Evolutionary conservation across 2,888 invertebrate species (phyloP), one percentile per base, ranked within the genome.

Genomic region (Phalangium opilio): DNA sequence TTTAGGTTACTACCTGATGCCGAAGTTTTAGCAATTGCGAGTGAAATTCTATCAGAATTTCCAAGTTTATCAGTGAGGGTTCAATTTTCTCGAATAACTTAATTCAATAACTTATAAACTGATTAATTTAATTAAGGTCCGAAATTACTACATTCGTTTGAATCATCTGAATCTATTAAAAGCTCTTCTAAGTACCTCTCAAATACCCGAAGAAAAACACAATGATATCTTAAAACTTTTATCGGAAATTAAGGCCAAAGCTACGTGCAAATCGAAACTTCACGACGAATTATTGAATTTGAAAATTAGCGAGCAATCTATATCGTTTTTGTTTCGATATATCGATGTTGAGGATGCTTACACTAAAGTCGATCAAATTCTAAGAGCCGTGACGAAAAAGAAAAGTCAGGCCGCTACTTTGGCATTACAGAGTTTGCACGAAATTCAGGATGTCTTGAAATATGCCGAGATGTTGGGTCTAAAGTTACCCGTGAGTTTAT

Each of bases 161-260:
- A 89, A 86, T 63, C 89, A 90, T 59, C 80, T 81, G 0, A 76
- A 75, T 35, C 64, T 90, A 5, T 62, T 89, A 50, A 73, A 78
- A 56, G 80, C 83, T 0, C 73, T 90, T 48, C 70, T 93, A 11
- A 67, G 83, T 45, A 78, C 83, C 52, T 84, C 81, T 59, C 84
- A 83, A 3, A 79, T 93, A 3, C 79, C 83, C 8, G 72, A 75
- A 18, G 76, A 65, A 41, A 58, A 62, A 43, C 64, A 67, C 45
- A 36, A 51, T 3, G 36, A 45, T 33, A 41, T 51, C 8, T 49
- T 44, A 40, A 34, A 50, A 45, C 21, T 50, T 20, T 32, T 32
- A 32, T 44, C 19, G n/a, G 42, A 47, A 1, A 42, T 47, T 27
- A 41, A 36, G 36, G 40, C 17, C 18, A 49, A 49, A 15, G 27